Conservation (phyloP, 1,140 invertebrate species). For the Hyposmocoma kahamanoa region DNA sequence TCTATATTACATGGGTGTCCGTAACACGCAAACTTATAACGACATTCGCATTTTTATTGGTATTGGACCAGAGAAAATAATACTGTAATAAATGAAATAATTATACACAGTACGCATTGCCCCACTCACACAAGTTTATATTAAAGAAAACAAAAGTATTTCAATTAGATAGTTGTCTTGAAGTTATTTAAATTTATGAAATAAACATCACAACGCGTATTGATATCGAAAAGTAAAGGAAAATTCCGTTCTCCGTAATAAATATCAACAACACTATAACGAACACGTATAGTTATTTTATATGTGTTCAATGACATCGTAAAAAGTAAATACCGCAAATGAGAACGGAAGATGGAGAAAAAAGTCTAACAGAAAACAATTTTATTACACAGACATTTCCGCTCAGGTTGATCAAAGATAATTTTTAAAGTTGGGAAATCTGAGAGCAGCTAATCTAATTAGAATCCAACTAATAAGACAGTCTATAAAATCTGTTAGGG, state of each 20-base stretch:
- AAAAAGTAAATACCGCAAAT: constrained; percentile 24
- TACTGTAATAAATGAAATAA: background rate
- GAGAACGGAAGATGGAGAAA: constrained; percentile 38
- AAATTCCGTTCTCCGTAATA: too few species aligned
- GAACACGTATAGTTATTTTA: too few species aligned
- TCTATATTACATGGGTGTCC: constrained; percentile 36
- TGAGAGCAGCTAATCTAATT: constrained; percentile 38
- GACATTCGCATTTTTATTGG: constrained; percentile 36
- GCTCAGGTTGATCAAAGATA: constrained; percentile 36
- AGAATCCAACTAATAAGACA: constrained; percentile 35
- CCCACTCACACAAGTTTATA: too few species aligned
- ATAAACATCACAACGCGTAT: too few species aligned
- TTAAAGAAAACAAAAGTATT: too few species aligned
- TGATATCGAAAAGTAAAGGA: too few species aligned
- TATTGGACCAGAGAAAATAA: constrained; percentile 10
- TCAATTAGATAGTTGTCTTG: too few species aligned
- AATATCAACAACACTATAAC: too few species aligned
- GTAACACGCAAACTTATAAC: constrained; percentile 35
- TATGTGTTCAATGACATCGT: constrained; percentile 26
- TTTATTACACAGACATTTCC: constrained; percentile 47
- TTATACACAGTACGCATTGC: background rate
- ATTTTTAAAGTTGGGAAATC: constrained; percentile 35
- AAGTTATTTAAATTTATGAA: too few species aligned
- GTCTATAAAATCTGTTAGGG: constrained; percentile 38
- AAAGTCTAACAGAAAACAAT: constrained; percentile 39